Percentiles rank a stretch among this genome's conserved stretches.
These are phyloP conservation scores for Cairina moschata DNA, from an alignment of 2,113 vertebrate species.

Conservation along the genomic window DNA sequence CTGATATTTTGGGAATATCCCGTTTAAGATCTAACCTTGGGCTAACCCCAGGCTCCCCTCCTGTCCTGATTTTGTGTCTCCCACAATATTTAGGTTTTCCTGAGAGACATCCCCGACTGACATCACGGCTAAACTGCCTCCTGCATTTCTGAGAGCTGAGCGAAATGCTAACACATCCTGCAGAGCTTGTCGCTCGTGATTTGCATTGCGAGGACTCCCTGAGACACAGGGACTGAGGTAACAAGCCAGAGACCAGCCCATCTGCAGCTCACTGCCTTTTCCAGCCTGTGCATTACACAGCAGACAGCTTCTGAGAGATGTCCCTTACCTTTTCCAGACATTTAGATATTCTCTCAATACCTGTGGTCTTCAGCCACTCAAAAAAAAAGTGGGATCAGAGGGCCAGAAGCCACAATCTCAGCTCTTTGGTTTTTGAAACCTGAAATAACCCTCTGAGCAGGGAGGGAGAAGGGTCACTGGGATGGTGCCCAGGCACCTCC, in stretches of 20 bases:
- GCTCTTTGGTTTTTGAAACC: background rate
- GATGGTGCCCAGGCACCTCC: background rate
- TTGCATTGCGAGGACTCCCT: background rate
- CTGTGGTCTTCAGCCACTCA: background rate
- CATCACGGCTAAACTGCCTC: background rate
- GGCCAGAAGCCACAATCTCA: background rate
- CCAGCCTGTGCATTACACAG: background rate
- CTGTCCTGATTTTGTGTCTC: background rate
- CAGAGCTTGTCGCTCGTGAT: background rate
- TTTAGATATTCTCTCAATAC: background rate
- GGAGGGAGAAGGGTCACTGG: background rate
- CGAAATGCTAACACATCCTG: background rate
- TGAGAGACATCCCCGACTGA: background rate
- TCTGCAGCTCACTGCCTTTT: background rate
- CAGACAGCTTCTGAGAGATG: background rate
- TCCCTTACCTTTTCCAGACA: background rate
- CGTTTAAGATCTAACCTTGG: background rate
- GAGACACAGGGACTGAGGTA: background rate
- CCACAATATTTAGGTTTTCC: background rate
- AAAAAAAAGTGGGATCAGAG: background rate
- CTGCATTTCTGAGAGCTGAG: background rate
- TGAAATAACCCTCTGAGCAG: background rate
- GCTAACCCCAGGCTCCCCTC: background rate
- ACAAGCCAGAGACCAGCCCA: background rate
- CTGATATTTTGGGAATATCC: background rate